Conservation (phyloP, 1,140 invertebrate species). For the Caerostris darwini region DNA sequence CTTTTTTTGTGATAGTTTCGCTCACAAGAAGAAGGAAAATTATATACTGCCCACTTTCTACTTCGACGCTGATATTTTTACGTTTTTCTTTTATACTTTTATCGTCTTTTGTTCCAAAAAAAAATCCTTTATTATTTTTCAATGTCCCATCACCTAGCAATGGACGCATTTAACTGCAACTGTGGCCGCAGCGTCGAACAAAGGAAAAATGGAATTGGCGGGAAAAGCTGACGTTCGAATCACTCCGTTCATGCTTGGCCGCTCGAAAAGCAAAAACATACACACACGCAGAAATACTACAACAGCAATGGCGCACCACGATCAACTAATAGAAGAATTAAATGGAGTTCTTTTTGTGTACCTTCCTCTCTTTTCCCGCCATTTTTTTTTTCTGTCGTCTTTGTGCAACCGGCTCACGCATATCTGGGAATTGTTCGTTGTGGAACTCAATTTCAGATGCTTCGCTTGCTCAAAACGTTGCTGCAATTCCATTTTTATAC, state of each 20-base stretch:
- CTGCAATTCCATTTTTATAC: constrained; percentile 72
- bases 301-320: not conserved
- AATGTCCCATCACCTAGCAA: constrained; percentile 61
- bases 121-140: constrained; percentile 54
- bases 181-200: constrained; percentile 42
- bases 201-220: constrained; percentile 64
- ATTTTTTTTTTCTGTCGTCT: constrained; percentile 18
- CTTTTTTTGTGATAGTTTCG: constrained; percentile 66
- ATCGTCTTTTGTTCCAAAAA: constrained; percentile 43
- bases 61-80: constrained; percentile 9
- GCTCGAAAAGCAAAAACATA: constrained; percentile 24
- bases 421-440: constrained; percentile 67
- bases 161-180: constrained; percentile 70
- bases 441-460: constrained; percentile 76
- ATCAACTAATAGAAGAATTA: constrained; percentile 75
- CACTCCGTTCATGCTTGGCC: constrained; percentile 50
- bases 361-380: constrained; percentile 1
- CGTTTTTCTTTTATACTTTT: constrained; percentile 22
- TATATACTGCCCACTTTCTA: constrained; percentile 62
- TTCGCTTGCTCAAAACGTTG: constrained; percentile 43
- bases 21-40: not conserved
- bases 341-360: constrained; percentile 71
- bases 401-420: constrained; percentile 75
- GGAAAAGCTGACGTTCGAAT: constrained; percentile 62
- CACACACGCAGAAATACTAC: constrained; percentile 29